phyloP scores from a whole-genome alignment of 2,888 invertebrate species.

The Shargacucullia verbasci region DNA sequence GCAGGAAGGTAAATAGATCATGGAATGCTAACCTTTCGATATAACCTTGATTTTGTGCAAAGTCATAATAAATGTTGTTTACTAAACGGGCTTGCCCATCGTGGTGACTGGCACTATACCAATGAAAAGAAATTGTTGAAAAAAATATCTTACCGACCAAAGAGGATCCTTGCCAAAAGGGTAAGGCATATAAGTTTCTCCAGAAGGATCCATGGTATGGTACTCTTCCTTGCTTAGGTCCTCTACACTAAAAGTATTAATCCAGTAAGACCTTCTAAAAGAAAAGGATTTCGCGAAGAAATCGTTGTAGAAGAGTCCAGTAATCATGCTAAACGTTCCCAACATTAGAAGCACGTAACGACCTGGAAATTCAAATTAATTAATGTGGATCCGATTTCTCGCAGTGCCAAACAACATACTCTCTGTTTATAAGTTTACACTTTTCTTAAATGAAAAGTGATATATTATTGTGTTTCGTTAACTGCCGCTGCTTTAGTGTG shows the following conservation, averaged over 20 bases:
- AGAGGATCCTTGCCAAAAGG: constrained; percentile 94
- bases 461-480: no score
- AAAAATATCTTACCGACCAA: constrained; percentile 87
- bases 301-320: constrained; percentile 99
- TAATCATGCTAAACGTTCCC: constrained; percentile 98
- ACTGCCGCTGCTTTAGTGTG: no score
- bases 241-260: constrained; percentile 58
- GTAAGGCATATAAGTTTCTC: constrained; percentile 91
- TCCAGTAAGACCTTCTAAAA: constrained; percentile 94
- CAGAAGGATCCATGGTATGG: constrained; percentile 90
- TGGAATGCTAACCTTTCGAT: no score
- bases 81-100: no score
- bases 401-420: no score
- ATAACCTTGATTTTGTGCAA: no score
- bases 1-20: no score
- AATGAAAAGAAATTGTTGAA: not conserved
- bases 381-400: not conserved
- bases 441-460: no score
- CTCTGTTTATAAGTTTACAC: no score
- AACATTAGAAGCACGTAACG: constrained; percentile 98
- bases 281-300: constrained; percentile 96
- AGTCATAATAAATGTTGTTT: no score
- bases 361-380: constrained; percentile 83
- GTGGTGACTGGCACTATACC: no score
- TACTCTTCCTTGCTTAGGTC: constrained; percentile 37